phyloP scores from a whole-genome alignment of 2,888 invertebrate genomes.

The Dryocosmus kuriphilus region DNA sequence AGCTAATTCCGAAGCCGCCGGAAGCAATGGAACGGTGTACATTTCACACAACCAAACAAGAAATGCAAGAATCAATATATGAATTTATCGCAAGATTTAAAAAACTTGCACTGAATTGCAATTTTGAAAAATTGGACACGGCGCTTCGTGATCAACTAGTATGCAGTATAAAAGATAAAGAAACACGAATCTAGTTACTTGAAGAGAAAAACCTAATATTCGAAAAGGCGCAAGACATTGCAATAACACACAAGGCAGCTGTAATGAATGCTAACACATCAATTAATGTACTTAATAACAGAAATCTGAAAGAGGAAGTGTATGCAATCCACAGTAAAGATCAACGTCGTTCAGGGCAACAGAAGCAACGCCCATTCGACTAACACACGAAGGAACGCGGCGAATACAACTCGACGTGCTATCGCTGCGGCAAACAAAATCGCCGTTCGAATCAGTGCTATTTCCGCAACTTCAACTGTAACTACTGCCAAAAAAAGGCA shows the following conservation, averaged over 20 bases:
- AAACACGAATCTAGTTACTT: slow-evolving; percentile 43
- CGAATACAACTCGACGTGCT: slow-evolving; percentile 23
- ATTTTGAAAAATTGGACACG: slow-evolving; percentile 44
- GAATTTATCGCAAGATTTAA: too few species aligned
- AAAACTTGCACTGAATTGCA: too few species aligned
- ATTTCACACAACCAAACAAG: too few species aligned
- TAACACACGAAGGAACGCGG: background rate
- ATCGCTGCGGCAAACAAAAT: slow-evolving; percentile 7
- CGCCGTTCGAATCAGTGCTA: background rate
- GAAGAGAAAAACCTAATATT: too few species aligned
- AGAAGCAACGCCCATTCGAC: slow-evolving; percentile 12
- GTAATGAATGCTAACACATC: slow-evolving; percentile 37
- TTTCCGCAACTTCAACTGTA: too few species aligned
- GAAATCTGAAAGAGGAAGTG: background rate
- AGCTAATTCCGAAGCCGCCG: too few species aligned
- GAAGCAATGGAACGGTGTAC: too few species aligned
- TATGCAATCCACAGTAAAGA: slow-evolving; percentile 35
- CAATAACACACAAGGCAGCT: slow-evolving; percentile 42
- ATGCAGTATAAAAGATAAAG: slow-evolving; percentile 48
- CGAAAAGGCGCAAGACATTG: slow-evolving; percentile 43
- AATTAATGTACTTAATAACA: background rate
- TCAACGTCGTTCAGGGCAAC: background rate
- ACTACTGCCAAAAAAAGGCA: too few species aligned
- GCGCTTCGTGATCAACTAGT: slow-evolving; percentile 54
- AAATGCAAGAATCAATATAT: too few species aligned